These are phyloP conservation scores for Tricholauxania praeusta DNA, from an alignment of 2,888 invertebrate species.

Conservation along the genomic window DNA sequence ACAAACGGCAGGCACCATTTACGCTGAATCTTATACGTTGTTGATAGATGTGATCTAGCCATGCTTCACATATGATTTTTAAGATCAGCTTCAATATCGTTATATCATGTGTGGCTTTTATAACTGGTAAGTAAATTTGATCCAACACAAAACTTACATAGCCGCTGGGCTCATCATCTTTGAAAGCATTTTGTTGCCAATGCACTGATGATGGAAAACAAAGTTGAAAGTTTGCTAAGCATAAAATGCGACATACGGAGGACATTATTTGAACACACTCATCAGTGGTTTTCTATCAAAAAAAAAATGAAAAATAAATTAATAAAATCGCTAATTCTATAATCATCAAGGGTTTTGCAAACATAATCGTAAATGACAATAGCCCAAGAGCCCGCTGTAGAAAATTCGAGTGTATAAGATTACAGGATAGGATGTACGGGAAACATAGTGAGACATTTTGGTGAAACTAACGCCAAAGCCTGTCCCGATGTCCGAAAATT, in stretches of 20 bases:
- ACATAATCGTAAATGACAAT: too few species aligned
- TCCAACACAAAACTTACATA: constrained; percentile 83
- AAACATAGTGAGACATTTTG: too few species aligned
- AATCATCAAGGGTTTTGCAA: too few species aligned
- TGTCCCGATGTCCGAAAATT: too few species aligned
- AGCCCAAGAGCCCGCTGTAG: too few species aligned
- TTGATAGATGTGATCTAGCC: constrained; percentile 87
- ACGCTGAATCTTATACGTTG: constrained; percentile 85
- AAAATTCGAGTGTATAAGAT: too few species aligned
- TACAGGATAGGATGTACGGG: too few species aligned
- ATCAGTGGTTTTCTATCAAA: constrained; percentile 75
- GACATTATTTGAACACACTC: constrained; percentile 81
- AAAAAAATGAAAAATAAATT: not conserved
- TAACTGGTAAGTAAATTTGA: constrained; percentile 81
- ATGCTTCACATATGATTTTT: constrained; percentile 86
- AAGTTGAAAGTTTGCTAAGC: constrained; percentile 85
- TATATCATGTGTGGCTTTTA: constrained; percentile 80
- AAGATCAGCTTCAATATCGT: constrained; percentile 82
- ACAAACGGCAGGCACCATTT: constrained; percentile 81
- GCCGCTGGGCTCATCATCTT: constrained; percentile 60
- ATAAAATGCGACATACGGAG: constrained; percentile 80
- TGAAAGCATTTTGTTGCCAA: constrained; percentile 71
- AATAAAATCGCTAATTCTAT: not conserved
- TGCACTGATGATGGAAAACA: constrained; percentile 80
- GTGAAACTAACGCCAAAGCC: too few species aligned